Evolutionary conservation across 2,888 invertebrate species (phyloP), one percentile per base, ranked within the genome.

Genomic region (Meteorus cinctellus): DNA sequence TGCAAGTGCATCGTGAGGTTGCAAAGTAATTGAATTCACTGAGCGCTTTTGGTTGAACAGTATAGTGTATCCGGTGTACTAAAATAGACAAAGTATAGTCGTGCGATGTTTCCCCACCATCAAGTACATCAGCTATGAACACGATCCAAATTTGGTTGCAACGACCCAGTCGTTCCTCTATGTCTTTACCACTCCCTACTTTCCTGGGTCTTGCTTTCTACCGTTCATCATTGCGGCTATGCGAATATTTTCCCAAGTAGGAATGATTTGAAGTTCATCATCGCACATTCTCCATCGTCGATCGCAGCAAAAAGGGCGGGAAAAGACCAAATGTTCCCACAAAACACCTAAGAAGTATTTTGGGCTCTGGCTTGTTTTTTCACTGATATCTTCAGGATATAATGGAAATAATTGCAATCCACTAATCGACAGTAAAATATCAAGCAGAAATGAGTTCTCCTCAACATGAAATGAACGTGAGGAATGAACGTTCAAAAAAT

Each of bases 71-170:
- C 88, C 85, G 85, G 81, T 81, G 83, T 82, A 86, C 86, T 84
- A 87, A 90, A 90, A 90, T 90, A 90, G 89, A 86, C 82, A 79
- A 81, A 79, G 82, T 63, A 45, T 68, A 41, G 36, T 45, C 62
- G 45, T 88, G 88, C 90, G 89, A 84, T 87, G 41, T 89, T 90
- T 90, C 89, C 86, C 80, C 87, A 82, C 86, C 82, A 19, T 67
- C 68, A 65, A 55, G 77, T 72, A 72, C 68, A 63, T 72, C 90
- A 89, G 89, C 87, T 72, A 79, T 82, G 80, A 80, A 79, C 83
- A 83, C 88, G 84, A 87, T 87, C 93, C 93, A 91, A 92, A 93
- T 93, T 92, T 93, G 92, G 92, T 87, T 84, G 84, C 87, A 83
- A 84, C 90, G 88, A 88, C 89, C 87, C 86, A 88, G 80, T 79